Percentiles rank a stretch among this genome's conserved stretches.
These are phyloP conservation scores for Trinectes maculatus DNA, from an alignment of 2,113 vertebrate genomes.

Conservation along the genomic window DNA sequence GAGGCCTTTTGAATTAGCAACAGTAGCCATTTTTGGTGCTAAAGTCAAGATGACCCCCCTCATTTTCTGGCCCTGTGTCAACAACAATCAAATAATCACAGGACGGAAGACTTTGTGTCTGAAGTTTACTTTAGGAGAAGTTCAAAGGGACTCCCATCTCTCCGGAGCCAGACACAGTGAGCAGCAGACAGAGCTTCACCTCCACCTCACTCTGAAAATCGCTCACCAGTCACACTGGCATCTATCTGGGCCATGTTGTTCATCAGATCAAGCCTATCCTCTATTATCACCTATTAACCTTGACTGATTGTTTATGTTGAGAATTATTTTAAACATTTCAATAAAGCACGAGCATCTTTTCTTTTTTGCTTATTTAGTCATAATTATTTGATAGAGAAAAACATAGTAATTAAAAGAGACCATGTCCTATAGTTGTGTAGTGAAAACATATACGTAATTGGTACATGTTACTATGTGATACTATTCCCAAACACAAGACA, in stretches of 20 bases:
- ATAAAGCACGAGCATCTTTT: too few species aligned
- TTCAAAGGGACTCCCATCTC: constrained; percentile 71
- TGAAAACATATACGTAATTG: not conserved
- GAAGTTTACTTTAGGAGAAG: constrained; percentile 75
- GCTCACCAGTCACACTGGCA: not conserved
- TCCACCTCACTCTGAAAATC: not conserved
- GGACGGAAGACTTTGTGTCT: constrained; percentile 80
- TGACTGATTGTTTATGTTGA: too few species aligned
- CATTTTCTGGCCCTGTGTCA: constrained; percentile 73
- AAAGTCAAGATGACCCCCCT: constrained; percentile 68
- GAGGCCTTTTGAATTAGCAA: constrained; percentile 47
- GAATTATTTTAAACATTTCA: too few species aligned
- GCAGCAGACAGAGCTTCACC: constrained; percentile 24
- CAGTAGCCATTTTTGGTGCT: constrained; percentile 40
- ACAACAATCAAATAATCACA: constrained; percentile 79
- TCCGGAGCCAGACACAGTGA: not conserved
- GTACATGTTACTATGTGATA: not conserved
- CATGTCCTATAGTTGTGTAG: too few species aligned
- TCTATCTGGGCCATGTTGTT: not conserved
- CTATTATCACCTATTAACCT: too few species aligned
- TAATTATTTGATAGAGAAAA: too few species aligned
- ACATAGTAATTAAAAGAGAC: too few species aligned
- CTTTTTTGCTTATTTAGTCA: too few species aligned
- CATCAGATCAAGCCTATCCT: not conserved
- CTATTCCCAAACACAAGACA: not conserved